Percentiles rank a stretch among this genome's conserved stretches.
These are phyloP conservation scores for Thunnus albacares DNA, from an alignment of 2,797 vertebrate species.

Conservation along the genomic window DNA sequence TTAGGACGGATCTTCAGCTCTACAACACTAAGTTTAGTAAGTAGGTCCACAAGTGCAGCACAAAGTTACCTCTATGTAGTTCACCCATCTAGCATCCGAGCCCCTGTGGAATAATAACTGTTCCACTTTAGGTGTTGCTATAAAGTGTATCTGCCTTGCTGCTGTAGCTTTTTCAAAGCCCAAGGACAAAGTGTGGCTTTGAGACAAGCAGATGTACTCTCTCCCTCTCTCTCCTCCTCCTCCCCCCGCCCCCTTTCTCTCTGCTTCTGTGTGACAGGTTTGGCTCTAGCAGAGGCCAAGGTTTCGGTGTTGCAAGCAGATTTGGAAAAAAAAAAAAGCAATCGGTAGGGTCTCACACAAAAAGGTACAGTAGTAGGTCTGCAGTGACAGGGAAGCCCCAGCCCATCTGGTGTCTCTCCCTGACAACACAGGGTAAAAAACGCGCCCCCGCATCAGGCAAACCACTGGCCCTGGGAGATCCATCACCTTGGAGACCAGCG, in stretches of 20 bases:
- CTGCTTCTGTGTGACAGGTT: constrained; percentile 34
- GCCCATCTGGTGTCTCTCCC: constrained; percentile 57
- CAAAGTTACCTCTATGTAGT: constrained; percentile 60
- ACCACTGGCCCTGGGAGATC: constrained; percentile 52
- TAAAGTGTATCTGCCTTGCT: constrained; percentile 42
- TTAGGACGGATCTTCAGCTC: constrained; percentile 2
- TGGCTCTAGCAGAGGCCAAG: constrained; percentile 31
- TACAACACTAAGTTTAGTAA: constrained; percentile 21
- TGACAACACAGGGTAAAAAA: constrained; percentile 60
- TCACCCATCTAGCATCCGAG: constrained; percentile 31
- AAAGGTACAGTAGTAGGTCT: constrained; percentile 3
- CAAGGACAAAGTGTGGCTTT: constrained; percentile 59
- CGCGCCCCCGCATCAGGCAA: constrained; percentile 47
- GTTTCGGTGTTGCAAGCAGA: constrained; percentile 30
- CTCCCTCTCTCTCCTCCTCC: background rate
- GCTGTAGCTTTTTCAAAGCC: constrained; percentile 45
- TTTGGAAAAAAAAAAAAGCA: constrained; percentile 4
- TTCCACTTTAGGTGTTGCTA: constrained; percentile 60
- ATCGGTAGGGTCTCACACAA: constrained; percentile 5
- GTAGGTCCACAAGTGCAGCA: constrained; percentile 29
- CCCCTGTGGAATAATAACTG: constrained; percentile 62
- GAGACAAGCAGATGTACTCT: constrained; percentile 19
- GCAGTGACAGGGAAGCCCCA: constrained; percentile 56
- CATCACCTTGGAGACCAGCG: constrained; percentile 74
- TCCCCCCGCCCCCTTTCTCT: background rate